A percentile compares a stretch with the other conserved stretches of the same genome.
Conservation (phyloP, 2,797 vertebrate genomes). For the Microchirus variegatus region DNA sequence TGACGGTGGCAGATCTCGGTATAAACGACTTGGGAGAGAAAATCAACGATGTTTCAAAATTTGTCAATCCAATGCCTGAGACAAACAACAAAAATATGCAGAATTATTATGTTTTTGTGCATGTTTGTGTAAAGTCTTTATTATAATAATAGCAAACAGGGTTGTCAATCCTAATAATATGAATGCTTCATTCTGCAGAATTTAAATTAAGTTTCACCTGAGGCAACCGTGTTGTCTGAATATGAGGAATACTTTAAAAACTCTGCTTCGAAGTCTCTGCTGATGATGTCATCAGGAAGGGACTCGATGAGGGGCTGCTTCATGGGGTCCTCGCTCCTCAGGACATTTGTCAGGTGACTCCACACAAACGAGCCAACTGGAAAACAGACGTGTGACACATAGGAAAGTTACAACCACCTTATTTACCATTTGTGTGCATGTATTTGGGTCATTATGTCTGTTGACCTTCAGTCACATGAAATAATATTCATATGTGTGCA, state of each 20-base stretch:
- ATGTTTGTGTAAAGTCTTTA: not conserved
- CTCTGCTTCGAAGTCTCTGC: slow-evolving; percentile 86
- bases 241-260: slow-evolving; percentile 89
- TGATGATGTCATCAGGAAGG: slow-evolving; percentile 87
- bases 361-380: slow-evolving; percentile 92
- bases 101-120: not conserved
- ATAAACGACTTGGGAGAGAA: slow-evolving; percentile 89
- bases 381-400: not conserved
- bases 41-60: slow-evolving; percentile 84
- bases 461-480: no score
- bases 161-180: not conserved
- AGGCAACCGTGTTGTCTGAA: slow-evolving; percentile 82
- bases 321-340: slow-evolving; percentile 86
- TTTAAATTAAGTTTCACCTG: slow-evolving; percentile 71
- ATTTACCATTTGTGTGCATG: no score
- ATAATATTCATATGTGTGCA: not conserved
- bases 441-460: no score
- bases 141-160: not conserved
- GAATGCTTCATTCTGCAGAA: not conserved
- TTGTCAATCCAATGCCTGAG: slow-evolving; percentile 81
- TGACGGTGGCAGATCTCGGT: slow-evolving; percentile 81
- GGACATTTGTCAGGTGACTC: slow-evolving; percentile 87
- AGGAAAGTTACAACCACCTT: no score
- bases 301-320: slow-evolving; percentile 82
- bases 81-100: slow-evolving; percentile 32